Evolutionary conservation across 1,140 invertebrate species (phyloP), one percentile per base, ranked within the genome.

Genomic region (Acromyrmex echinatior): DNA sequence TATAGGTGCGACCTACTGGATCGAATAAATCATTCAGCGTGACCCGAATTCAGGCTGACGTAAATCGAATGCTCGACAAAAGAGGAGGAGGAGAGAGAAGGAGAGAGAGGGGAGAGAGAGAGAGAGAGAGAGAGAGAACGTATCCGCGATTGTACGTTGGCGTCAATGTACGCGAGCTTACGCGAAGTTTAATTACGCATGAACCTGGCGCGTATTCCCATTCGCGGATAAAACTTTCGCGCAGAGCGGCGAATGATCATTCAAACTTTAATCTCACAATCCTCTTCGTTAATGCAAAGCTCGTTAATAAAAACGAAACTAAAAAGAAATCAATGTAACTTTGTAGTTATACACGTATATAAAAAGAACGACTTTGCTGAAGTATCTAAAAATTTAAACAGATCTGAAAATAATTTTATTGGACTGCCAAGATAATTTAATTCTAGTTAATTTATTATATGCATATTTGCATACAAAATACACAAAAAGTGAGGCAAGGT

Each of bases 11-110:
- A 87, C 78, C 87, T 28, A 71, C 16, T 39, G 45, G 70, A 53
- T 70, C 45, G 53, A 31, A 21, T 88, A 87, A 88, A 88, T 88
- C 70, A 88, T 88, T 87, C 86, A 88, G 53, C 7, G 65, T 66
- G 86, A 87, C 86, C 86, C 70, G 21, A 87, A 88, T 87, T 76
- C 70, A n/a, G 10, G 0, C 31, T 51, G n/a, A 53, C 12, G 35
- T 51, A 86, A 78, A 86, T 78, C 82, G 74, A 77, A 73, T 73
- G 66, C 49, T 63, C 58, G 58, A 51, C n/a, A 31, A 58, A 28
- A 18, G 63, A 28, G 35, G 10, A n/a, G 73, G 3, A 12, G 7
- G n/a, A 14, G n/a, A n/a, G 31, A 58, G 28, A 65, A 9, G n/a
- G 28, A 18, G 73, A 31, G 18, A 31, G 31, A 6, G 5, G 16